Percentiles rank a stretch among this genome's conserved stretches.
Conservation (phyloP, 2,113 vertebrate species). For the Deroptyus accipitrinus region DNA sequence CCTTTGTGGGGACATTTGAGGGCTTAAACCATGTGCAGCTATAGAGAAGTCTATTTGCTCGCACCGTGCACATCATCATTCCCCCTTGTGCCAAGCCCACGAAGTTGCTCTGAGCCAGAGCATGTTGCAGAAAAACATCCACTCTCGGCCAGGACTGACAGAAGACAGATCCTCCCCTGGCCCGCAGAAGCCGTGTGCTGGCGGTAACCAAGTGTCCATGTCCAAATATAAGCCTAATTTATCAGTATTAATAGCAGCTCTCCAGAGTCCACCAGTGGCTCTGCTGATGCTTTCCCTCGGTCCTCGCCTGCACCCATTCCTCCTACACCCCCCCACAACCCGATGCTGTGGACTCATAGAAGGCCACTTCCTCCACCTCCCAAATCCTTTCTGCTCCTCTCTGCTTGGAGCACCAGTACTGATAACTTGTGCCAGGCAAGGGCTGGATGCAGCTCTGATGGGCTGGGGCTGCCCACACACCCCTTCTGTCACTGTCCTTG, state of each 20-base stretch:
- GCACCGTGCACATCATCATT: accelerated
- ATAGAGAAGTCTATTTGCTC: background rate
- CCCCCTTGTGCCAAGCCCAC: accelerated
- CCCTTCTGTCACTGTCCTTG: background rate
- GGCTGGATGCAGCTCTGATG: background rate
- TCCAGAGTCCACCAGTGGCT: background rate
- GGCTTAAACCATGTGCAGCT: background rate
- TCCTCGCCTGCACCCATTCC: background rate
- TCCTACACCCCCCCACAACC: background rate
- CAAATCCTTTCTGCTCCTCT: background rate
- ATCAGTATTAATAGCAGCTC: background rate
- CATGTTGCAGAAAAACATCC: background rate
- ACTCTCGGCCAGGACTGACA: background rate
- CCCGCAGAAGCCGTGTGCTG: background rate
- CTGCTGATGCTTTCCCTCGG: background rate
- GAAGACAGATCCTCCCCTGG: background rate
- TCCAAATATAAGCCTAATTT: slow-evolving; percentile 57
- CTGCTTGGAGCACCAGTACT: accelerated
- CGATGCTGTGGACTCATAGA: accelerated
- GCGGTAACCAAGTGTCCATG: background rate
- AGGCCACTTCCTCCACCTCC: background rate
- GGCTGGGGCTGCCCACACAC: background rate
- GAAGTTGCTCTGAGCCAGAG: background rate
- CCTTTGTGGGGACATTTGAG: background rate
- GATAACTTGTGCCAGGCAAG: background rate